Evolutionary conservation across 1,140 invertebrate genomes (phyloP).

Genomic region (Drosophila cardini): DNA sequence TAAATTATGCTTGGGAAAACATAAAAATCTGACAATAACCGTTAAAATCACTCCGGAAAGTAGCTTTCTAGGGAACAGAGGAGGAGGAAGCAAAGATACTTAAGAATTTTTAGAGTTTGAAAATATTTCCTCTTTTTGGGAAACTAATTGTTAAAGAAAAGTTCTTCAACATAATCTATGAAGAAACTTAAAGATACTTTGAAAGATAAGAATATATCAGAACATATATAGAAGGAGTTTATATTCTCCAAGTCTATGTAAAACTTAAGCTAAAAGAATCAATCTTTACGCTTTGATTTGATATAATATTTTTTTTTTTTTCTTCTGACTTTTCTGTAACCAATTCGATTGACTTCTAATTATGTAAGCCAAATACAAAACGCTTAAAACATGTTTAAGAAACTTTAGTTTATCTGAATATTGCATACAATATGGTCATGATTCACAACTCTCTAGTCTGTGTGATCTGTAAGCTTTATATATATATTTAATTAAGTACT

Average conservation of each 20-base stretch:
- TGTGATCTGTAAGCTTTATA: background rate
- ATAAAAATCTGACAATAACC: slow-evolving; percentile 3
- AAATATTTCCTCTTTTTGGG: too few relatives aligned
- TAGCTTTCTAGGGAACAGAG: background rate
- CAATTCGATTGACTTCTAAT: background rate
- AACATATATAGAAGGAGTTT: too few relatives aligned
- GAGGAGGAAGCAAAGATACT: background rate
- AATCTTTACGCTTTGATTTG: background rate
- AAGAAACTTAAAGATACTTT: too few relatives aligned
- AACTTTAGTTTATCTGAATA: background rate
- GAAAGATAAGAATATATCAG: too few relatives aligned
- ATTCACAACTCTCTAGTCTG: background rate
- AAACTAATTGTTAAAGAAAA: background rate
- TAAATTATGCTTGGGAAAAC: slow-evolving; percentile 33
- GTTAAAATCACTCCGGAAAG: slow-evolving; percentile 12
- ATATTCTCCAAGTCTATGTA: too few relatives aligned
- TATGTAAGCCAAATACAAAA: background rate
- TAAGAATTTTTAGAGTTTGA: background rate
- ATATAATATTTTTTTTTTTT: background rate
- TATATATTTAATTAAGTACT: background rate
- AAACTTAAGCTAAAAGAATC: background rate
- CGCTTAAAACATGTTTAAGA: background rate
- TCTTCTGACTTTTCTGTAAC: background rate
- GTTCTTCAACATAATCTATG: background rate
- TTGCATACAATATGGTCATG: slow-evolving; percentile 5